Base-by-base conservation (phyloP, 2,888 invertebrate genomes). In the Eristalis pertinax region DNA sequence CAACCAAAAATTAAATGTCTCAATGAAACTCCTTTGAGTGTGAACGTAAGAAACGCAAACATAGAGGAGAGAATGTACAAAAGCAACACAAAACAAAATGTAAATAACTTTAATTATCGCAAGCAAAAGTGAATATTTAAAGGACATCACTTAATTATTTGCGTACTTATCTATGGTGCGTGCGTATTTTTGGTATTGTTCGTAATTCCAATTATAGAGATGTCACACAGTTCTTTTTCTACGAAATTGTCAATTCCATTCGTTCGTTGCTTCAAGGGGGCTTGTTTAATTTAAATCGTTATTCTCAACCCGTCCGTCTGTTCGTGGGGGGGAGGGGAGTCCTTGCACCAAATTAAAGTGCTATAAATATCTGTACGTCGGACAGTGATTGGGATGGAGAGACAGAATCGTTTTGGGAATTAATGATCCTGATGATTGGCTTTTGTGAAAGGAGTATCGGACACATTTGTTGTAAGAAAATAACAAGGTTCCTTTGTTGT, bases 191-290 rank as follows among this genome's bases (percentile, higher is more conserved):
- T 79, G 22, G 22, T 32, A 38, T 65, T 38, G 22, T 56, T 56
- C 38, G 58, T 58, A 72, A 35, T 67, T 60, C 73, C 73, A 80
- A 67, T 80, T 62, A 80, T 67, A 67, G 50, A 67, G n/a, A 67
- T 73, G 73, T 73, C 79, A 73, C 73, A 73, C 72, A n/a, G n/a
- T 4, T 64, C 38, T 65, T 64, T 41, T 62, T 67, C 32, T 29
- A 24, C 13, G 29, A 13, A 60, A 70, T 63, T 72, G 70, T 24
- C 79, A 72, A 72, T 73, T 73, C 65, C 38, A 56, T n/a, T 19
- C 50, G n/a, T 29, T 22, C 60, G 62, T 62, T 72, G 38, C 65
- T 70, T 79, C 73, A 4, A 29, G 35, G 56, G 32, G 58, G 1
- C 43, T 8, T 7, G 32, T 79, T 73, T 62, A 67, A 80, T 68